A percentile compares a stretch with the other conserved stretches of the same genome.
phyloP scores from a whole-genome alignment of 2,888 invertebrate species.

The Lutraria lutraria region DNA sequence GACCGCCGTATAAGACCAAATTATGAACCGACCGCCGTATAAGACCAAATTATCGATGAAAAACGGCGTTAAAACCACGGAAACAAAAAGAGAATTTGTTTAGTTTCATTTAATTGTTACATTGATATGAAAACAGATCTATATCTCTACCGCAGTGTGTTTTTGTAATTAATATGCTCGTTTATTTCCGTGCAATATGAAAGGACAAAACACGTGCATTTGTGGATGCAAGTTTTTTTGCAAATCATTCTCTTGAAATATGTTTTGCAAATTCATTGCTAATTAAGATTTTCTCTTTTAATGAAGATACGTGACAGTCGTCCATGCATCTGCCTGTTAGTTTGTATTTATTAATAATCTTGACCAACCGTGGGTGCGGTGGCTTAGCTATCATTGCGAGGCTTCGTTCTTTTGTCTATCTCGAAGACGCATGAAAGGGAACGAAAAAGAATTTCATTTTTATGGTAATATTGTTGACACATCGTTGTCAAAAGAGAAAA shows the following conservation, averaged over 20 bases:
- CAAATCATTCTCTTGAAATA: neutral
- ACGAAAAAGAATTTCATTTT: conserved; percentile 60
- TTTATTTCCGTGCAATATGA: neutral
- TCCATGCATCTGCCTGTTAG: conserved; percentile 29
- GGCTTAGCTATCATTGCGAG: conserved; percentile 22
- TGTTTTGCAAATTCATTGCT: conserved; percentile 16
- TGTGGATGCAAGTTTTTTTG: neutral
- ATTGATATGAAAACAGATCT: too few species aligned
- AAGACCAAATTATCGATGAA: too few species aligned
- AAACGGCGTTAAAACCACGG: too few species aligned
- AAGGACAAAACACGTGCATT: neutral
- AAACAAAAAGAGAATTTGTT: too few species aligned
- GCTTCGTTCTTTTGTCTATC: conserved; percentile 25
- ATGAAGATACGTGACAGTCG: conserved; percentile 33
- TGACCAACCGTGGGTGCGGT: conserved; percentile 13
- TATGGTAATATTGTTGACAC: conserved; percentile 62
- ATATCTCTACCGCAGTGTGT: neutral
- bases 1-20: too few species aligned
- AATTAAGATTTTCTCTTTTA: conserved; percentile 12
- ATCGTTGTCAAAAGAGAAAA: conserved; percentile 46
- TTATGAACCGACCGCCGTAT: too few species aligned
- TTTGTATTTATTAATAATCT: conserved; percentile 32
- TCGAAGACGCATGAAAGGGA: conserved; percentile 23
- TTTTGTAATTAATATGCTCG: neutral
- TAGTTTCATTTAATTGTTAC: too few species aligned